These are phyloP conservation scores for Tenualosa ilisha DNA, from an alignment of 2,797 vertebrate species.

Conservation along the genomic window DNA sequence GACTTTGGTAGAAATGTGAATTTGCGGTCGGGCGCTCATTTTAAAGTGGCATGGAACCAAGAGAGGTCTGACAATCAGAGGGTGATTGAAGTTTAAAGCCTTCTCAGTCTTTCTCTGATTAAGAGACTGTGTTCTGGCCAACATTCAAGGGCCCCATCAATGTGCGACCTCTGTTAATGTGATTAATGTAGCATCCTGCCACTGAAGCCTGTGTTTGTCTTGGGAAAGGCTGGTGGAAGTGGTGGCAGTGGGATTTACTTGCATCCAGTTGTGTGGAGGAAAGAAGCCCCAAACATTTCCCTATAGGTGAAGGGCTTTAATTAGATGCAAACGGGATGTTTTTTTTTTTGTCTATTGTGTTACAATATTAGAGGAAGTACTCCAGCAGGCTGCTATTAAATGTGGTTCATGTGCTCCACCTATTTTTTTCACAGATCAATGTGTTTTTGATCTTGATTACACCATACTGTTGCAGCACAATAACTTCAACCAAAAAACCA, in stretches of 20 bases:
- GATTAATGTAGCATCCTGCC: slow-evolving; percentile 58
- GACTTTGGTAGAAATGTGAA: slow-evolving; percentile 19
- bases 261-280: slow-evolving; percentile 52
- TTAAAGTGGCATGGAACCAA: neutral
- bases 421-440: neutral
- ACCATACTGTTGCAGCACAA: neutral
- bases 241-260: slow-evolving; percentile 45
- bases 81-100: slow-evolving; percentile 59
- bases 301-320: slow-evolving; percentile 42
- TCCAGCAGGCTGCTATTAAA: slow-evolving; percentile 1
- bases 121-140: slow-evolving; percentile 49
- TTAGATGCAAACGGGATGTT: slow-evolving; percentile 49
- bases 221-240: slow-evolving; percentile 56
- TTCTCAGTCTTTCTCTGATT: slow-evolving; percentile 46
- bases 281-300: slow-evolving; percentile 50
- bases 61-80: slow-evolving; percentile 28
- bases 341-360: slow-evolving; percentile 37
- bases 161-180: slow-evolving; percentile 47
- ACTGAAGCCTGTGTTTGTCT: slow-evolving; percentile 54
- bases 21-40: neutral
- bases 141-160: slow-evolving; percentile 41
- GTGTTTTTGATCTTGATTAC: neutral
- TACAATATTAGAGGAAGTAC: slow-evolving; percentile 1
- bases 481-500: neutral
- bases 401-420: neutral